These are phyloP conservation scores for Monomorium pharaonis DNA, from an alignment of 1,140 invertebrate species.

Conservation along the genomic window DNA sequence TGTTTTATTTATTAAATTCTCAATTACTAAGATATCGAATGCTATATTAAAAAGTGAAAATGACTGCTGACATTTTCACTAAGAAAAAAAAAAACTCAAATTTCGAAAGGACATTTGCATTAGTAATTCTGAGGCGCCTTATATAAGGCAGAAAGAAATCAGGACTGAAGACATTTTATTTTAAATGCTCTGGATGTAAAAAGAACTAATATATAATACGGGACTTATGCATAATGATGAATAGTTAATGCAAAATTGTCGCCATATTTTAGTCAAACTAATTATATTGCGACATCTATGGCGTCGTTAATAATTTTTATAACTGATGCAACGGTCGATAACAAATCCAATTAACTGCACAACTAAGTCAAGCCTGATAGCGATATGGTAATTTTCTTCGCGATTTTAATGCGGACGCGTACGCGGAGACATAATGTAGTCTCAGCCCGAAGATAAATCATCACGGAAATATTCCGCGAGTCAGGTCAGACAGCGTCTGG, in stretches of 20 bases:
- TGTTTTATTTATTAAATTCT: not conserved
- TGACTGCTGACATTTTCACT: not conserved
- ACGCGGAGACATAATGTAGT: not conserved
- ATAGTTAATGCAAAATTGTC: not conserved
- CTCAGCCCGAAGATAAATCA: slow-evolving; percentile 15
- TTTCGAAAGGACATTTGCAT: not conserved
- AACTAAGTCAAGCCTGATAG: not conserved
- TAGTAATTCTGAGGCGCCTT: not conserved
- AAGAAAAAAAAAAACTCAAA: not conserved
- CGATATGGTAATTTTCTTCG: not conserved
- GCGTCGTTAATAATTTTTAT: not conserved
- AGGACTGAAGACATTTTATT: not conserved
- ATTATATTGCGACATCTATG: not conserved
- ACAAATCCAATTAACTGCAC: slow-evolving; percentile 6
- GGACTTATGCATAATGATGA: not conserved
- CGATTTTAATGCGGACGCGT: not conserved
- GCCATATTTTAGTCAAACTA: not conserved
- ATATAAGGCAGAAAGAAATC: not conserved
- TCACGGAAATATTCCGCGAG: slow-evolving; percentile 41
- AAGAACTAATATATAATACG: not conserved
- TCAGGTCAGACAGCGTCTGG: slow-evolving; percentile 42
- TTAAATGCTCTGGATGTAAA: not conserved
- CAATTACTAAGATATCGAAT: not conserved
- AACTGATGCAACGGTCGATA: not conserved
- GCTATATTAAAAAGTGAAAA: not conserved